Base-by-base conservation (phyloP, 1,140 invertebrate species). In the Liolophura sinensis region DNA sequence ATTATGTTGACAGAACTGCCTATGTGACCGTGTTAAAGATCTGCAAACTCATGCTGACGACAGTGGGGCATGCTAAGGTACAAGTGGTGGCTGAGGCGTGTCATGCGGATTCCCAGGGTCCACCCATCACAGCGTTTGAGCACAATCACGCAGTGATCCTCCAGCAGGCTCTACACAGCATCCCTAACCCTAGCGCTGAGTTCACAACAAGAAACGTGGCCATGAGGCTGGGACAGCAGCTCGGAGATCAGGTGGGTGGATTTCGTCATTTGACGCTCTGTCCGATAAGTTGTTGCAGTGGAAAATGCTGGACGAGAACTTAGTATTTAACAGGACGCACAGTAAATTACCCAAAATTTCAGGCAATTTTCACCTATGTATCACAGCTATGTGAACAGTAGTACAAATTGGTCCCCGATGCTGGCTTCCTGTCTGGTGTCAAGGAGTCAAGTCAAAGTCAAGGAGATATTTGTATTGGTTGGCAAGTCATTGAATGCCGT, bases 1-100 rank as follows among this genome's bases (percentile, higher is more conserved):
- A 9, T 65, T 66, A 60, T 61, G 24, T 63, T 75, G 81, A 20
- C 78, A 89, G 89, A 77, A 91, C 92, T 54, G 94, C 94, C 0
- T 95, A 94, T 84, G 87, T 95, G 71, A 91, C 93, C 56, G 90
- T 96, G 57, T 86, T 98, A 58, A 93, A 94, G 82, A 87, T 98
- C 59, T 91, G 90, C 60, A 98, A 97, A 85, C 83, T 98, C 27
- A 88, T 95, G 69, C 86, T 98, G 63, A 84, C 86, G 4, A 95
- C 92, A 14, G 91, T 95, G 86, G 92, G 81, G 86, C 90, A 79
- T 87, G 89, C 71, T 78, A 78, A 83, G 64, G 78, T 85, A 11
- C 79, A 82, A 70, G 73, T 86, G 18, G 82, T 84, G 40, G 80
- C 78, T 40, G 81, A 82, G 54, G 81, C 80, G 16, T 80, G 73